Conservation (phyloP, 1,140 invertebrate species). For the Caenorhabditis latens region DNA sequence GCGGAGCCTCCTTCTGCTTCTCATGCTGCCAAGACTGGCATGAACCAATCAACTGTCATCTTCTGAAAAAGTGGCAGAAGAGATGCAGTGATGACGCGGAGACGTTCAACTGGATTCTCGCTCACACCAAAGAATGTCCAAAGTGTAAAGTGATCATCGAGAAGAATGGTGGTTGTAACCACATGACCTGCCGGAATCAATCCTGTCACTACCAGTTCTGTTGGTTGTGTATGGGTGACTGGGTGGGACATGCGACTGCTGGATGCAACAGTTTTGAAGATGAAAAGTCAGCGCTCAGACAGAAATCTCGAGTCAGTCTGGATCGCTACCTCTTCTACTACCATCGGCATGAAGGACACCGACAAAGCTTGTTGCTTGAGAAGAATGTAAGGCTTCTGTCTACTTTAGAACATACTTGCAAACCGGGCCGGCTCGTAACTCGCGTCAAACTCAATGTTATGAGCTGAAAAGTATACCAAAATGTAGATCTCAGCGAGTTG, state of each 20-base stretch:
- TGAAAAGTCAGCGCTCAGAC: too few relatives aligned
- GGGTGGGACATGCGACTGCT: conserved; percentile 90
- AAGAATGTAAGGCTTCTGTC: conserved; percentile 83
- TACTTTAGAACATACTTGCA: too few relatives aligned
- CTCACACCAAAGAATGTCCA: conserved; percentile 88
- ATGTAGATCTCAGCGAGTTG: too few relatives aligned
- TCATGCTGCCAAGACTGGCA: conserved; percentile 98
- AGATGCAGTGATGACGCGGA: conserved; percentile 90
- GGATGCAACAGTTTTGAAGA: background rate
- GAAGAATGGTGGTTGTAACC: conserved; percentile 96
- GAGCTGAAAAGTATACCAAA: too few relatives aligned
- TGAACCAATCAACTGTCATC: conserved; percentile 94
- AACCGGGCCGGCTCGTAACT: too few relatives aligned
- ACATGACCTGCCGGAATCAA: conserved; percentile 98
- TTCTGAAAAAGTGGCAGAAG: conserved; percentile 95
- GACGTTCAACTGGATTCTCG: conserved; percentile 99
- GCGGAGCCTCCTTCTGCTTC: conserved; percentile 83
- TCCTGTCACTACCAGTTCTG: conserved; percentile 95
- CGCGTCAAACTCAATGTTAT: too few relatives aligned
- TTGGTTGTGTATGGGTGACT: conserved; percentile 97
- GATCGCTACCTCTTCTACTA: conserved; percentile 94
- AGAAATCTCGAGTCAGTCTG: too few relatives aligned
- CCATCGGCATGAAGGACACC: conserved; percentile 98
- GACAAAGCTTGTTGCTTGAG: conserved; percentile 97
- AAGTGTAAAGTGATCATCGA: conserved; percentile 73